Percentiles rank a stretch among this genome's conserved stretches.
Evolutionary conservation across 2,888 invertebrate genomes (phyloP).

Genomic region (Philereme transversata): DNA sequence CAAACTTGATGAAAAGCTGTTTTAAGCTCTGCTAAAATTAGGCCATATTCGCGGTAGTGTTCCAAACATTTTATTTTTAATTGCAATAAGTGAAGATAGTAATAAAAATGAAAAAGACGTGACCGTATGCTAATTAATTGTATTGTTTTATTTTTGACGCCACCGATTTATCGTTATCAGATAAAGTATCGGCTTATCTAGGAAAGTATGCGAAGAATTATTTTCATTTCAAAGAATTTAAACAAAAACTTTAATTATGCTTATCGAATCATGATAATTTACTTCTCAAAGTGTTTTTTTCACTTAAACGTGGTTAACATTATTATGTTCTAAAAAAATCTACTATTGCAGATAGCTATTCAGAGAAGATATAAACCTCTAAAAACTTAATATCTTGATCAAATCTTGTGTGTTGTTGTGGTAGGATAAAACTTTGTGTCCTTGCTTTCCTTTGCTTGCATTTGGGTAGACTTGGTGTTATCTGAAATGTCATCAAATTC

Average conservation of each 20-base stretch:
- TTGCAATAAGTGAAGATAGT: neutral
- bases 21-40: conserved; percentile 5
- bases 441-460: conserved; percentile 5
- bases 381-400: too few relatives aligned
- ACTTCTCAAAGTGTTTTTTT: too few relatives aligned
- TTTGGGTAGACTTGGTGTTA: conserved; percentile 4
- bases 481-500: conserved; percentile 11
- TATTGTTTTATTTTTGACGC: conserved; percentile 5
- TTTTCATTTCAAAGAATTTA: conserved; percentile 2
- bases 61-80: neutral
- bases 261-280: too few relatives aligned
- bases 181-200: conserved; percentile 20
- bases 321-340: too few relatives aligned
- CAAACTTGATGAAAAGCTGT: conserved; percentile 1
- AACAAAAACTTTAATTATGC: neutral
- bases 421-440: neutral
- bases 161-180: conserved; percentile 7
- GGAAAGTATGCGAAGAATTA: conserved; percentile 10
- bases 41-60: neutral
- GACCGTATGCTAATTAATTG: neutral
- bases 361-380: too few relatives aligned
- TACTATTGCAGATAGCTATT: too few relatives aligned
- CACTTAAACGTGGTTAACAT: too few relatives aligned
- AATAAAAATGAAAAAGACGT: neutral
- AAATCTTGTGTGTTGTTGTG: too few relatives aligned